Conservation (phyloP, 2,797 vertebrate species). For the Chromobotia macracanthus region DNA sequence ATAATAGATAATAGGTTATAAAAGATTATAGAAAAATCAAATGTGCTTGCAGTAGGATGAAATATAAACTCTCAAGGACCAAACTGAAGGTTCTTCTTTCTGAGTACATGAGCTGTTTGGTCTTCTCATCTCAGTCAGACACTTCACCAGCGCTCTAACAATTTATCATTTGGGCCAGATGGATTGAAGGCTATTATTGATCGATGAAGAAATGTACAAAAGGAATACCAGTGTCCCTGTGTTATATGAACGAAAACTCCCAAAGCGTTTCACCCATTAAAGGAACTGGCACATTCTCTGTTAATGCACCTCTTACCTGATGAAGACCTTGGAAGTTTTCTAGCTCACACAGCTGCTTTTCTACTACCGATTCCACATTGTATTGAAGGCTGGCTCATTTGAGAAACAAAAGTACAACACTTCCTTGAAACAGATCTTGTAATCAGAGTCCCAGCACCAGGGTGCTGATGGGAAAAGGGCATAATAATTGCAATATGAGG, state of each 20-base stretch:
- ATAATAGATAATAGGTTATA: neutral
- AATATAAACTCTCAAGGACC: neutral
- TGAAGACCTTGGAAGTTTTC: no score
- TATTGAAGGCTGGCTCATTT: neutral
- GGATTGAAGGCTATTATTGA: constrained; percentile 8
- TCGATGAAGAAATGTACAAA: constrained; percentile 16
- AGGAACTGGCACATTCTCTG: no score
- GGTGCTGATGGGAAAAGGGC: neutral
- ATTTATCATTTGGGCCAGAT: neutral
- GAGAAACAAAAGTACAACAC: neutral
- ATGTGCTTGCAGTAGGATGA: neutral
- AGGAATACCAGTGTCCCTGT: neutral
- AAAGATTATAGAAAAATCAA: neutral
- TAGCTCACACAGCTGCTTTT: neutral
- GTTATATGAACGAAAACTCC: neutral
- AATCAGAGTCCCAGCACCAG: constrained; percentile 9
- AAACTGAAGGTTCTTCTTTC: neutral
- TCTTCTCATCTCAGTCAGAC: neutral
- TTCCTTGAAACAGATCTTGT: neutral
- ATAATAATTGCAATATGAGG: no score
- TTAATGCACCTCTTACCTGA: no score
- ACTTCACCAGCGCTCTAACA: constrained; percentile 6
- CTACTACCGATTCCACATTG: neutral
- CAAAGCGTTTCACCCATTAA: no score
- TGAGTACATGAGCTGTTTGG: constrained; percentile 3